Conservation (phyloP, 2,797 vertebrate genomes). For the Lithobates pipiens region DNA sequence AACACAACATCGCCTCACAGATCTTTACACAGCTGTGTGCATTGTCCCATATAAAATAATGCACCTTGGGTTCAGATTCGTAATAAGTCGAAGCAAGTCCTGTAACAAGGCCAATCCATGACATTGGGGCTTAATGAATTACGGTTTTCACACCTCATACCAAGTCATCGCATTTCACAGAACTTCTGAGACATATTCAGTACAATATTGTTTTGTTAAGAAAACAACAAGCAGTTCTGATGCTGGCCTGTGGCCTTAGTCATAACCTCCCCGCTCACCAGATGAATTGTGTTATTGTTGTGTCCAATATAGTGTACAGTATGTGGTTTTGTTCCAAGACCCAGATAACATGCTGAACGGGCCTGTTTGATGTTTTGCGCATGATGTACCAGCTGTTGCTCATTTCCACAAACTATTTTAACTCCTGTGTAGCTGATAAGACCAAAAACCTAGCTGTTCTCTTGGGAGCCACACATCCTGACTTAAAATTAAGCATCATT, state of each 20-base stretch:
- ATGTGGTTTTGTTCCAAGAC: slow-evolving; percentile 56
- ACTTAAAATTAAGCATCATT: background rate
- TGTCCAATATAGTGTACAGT: slow-evolving; percentile 50
- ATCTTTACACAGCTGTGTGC: too few relatives aligned
- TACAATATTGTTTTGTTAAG: slow-evolving; percentile 16
- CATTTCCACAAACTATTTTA: slow-evolving; percentile 57
- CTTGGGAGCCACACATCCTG: background rate
- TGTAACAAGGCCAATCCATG: background rate
- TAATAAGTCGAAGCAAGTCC: background rate
- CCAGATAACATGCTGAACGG: slow-evolving; percentile 47
- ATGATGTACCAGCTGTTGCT: slow-evolving; percentile 56
- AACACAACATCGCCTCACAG: too few relatives aligned
- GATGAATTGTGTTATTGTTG: slow-evolving; percentile 58
- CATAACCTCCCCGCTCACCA: slow-evolving; percentile 33
- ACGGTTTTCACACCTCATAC: slow-evolving; percentile 2
- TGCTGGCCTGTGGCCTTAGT: slow-evolving; percentile 32
- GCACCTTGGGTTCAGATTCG: too few relatives aligned
- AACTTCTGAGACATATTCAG: slow-evolving; percentile 21
- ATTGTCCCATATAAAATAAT: too few relatives aligned
- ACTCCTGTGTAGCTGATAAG: slow-evolving; percentile 29
- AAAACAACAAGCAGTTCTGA: slow-evolving; percentile 22
- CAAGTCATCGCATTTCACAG: background rate
- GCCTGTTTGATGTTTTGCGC: slow-evolving; percentile 55
- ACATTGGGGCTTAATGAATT: background rate
- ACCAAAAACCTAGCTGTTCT: background rate